A percentile compares a stretch with the other conserved stretches of the same genome.
These are phyloP conservation scores for Drosophila jambulina DNA, from an alignment of 1,140 invertebrate genomes.

Conservation along the genomic window DNA sequence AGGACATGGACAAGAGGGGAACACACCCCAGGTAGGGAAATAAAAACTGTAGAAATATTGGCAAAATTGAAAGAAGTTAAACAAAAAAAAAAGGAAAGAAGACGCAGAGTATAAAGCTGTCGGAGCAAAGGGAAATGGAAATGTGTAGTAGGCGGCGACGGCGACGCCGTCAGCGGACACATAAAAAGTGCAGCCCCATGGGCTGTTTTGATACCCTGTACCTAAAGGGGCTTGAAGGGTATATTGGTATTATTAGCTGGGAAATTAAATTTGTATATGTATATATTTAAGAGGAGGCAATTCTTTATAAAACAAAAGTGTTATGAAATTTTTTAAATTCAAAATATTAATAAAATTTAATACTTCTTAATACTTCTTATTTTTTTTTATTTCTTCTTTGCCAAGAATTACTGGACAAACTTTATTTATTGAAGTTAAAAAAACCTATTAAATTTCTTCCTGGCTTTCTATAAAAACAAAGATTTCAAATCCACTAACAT, in stretches of 20 bases:
- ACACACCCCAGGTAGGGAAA: constrained; percentile 59
- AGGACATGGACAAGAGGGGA: constrained; percentile 15
- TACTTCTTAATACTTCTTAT: too few relatives aligned
- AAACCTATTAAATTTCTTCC: too few relatives aligned
- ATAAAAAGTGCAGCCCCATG: constrained; percentile 59
- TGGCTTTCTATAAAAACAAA: too few relatives aligned
- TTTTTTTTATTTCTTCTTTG: too few relatives aligned
- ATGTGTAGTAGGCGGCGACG: constrained; percentile 39
- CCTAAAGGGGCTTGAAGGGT: background rate
- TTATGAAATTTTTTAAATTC: too few relatives aligned
- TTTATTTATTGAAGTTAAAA: too few relatives aligned
- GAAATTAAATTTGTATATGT: too few relatives aligned
- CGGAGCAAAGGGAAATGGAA: constrained; percentile 17
- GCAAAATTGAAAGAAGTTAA: constrained; percentile 73
- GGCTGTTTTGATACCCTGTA: constrained; percentile 6
- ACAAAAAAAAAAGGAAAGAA: constrained; percentile 22
- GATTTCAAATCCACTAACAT: background rate
- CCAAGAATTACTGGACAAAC: too few relatives aligned
- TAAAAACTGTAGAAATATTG: constrained; percentile 77
- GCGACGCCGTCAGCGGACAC: constrained; percentile 37
- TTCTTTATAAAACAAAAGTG: too few relatives aligned
- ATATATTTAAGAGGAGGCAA: too few relatives aligned
- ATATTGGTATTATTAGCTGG: background rate
- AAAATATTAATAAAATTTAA: too few relatives aligned
- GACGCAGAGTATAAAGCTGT: constrained; percentile 9